Percentiles rank a stretch among this genome's conserved stretches.
Conservation (phyloP, 2,888 invertebrate species). For the Apantesis nais region DNA sequence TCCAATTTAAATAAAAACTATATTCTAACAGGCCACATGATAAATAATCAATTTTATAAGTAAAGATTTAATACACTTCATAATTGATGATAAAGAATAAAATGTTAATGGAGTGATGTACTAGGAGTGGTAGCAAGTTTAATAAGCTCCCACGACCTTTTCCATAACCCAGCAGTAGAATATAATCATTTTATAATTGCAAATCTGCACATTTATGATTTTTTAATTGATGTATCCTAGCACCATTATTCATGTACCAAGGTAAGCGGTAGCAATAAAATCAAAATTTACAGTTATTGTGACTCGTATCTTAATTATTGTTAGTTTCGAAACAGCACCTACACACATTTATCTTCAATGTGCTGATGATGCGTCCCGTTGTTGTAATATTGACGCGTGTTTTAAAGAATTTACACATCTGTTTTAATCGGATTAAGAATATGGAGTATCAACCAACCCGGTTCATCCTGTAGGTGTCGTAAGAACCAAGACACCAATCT, state of each 20-base stretch:
- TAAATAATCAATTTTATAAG: background rate
- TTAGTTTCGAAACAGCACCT: background rate
- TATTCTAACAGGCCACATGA: background rate
- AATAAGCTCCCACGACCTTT: slow-evolving; percentile 11
- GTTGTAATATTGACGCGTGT: too few species aligned
- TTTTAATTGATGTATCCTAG: slow-evolving; percentile 18
- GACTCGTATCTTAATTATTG: background rate
- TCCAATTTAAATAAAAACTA: background rate
- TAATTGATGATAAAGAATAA: background rate
- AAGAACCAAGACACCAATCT: too few species aligned
- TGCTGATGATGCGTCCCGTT: background rate
- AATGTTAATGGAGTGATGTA: background rate
- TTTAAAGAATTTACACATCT: too few species aligned
- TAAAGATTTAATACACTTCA: background rate
- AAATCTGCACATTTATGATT: slow-evolving; percentile 10
- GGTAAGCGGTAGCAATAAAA: slow-evolving; percentile 18
- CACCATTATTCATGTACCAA: slow-evolving; percentile 9
- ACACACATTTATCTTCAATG: background rate
- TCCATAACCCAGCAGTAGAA: background rate
- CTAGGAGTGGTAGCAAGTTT: background rate
- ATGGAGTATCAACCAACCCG: too few species aligned
- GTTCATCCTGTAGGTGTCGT: too few species aligned
- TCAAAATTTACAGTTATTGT: slow-evolving; percentile 12
- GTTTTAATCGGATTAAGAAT: too few species aligned
- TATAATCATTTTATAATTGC: slow-evolving; percentile 18